Conservation (phyloP, 2,113 vertebrate genomes). For the Corythornis vintsioides region DNA sequence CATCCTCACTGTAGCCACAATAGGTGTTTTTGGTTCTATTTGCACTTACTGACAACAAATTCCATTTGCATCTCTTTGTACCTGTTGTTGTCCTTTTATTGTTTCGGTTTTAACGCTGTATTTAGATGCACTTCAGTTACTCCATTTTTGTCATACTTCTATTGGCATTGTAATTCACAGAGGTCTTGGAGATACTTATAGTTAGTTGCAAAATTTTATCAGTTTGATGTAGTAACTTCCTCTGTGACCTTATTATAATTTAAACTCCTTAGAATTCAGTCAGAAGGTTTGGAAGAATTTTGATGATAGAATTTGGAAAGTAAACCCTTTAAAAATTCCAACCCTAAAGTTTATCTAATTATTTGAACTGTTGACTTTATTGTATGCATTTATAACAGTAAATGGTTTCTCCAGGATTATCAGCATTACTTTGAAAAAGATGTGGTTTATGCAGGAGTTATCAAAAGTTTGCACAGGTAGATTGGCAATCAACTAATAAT, state of each 20-base stretch:
- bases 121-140: not conserved
- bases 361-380: not conserved
- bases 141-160: not conserved
- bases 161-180: not conserved
- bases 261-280: not conserved
- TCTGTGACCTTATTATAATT: not conserved
- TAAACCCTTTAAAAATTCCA: not conserved
- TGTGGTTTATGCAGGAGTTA: not conserved
- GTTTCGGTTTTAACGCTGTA: not conserved
- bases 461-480: not conserved
- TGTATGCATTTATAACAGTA: not conserved
- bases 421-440: not conserved
- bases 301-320: not conserved
- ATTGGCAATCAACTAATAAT: not conserved
- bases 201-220: not conserved
- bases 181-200: not conserved
- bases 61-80: not conserved
- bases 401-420: not conserved
- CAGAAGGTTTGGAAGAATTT: not conserved
- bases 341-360: not conserved
- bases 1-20: not conserved
- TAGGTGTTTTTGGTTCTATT: not conserved
- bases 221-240: not conserved
- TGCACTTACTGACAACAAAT: not conserved
- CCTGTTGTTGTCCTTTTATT: not conserved